Evolutionary conservation across 2,888 invertebrate species (phyloP), one percentile per base, ranked within the genome.

Genomic region (Lycophotia porphyrea): DNA sequence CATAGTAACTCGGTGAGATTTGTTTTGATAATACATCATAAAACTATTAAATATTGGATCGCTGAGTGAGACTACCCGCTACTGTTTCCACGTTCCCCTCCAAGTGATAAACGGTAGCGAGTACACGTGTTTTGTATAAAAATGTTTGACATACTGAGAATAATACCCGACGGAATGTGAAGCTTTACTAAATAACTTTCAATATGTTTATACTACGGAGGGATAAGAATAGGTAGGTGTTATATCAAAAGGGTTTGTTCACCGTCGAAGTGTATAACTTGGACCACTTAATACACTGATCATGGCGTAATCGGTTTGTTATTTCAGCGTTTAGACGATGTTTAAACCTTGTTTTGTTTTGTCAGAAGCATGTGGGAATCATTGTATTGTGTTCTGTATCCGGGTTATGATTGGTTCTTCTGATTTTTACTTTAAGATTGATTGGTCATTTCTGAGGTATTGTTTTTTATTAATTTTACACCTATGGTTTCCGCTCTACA

Each of bases 11-110:
- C 92, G 90, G 91, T 92, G 91, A 93, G 96, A 96, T 96, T 96
- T 96, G 96, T 96, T 96, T 96, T 96, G 96, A 96, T 96, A 96
- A 96, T 96, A 96, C 95, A 96, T 96, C 96, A 96, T 96, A 96
- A 96, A 96, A 96, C 96, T 96, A 96, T 96, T 96, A 96, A 96
- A 96, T 96, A 96, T 96, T 95, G 93, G 93, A 94, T 93, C 95
- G 96, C 93, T 95, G 96, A 96, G 96, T 96, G 96, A 96, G 96
- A 96, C 94, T 96, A 95, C 90, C 96, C 94, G 93, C 93, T 92
- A 93, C 95, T 93, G 94, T 94, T 93, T 94, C 92, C 92, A 92
- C 89, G 91, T 88, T 88, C 84, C 84, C 88, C 90, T 84, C 77
- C 88, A 94, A 93, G 91, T 89, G 82, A 93, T 88, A 90, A 87